These are phyloP conservation scores for Eustalomyia histrio DNA, from an alignment of 2,888 invertebrate species.

Conservation along the genomic window DNA sequence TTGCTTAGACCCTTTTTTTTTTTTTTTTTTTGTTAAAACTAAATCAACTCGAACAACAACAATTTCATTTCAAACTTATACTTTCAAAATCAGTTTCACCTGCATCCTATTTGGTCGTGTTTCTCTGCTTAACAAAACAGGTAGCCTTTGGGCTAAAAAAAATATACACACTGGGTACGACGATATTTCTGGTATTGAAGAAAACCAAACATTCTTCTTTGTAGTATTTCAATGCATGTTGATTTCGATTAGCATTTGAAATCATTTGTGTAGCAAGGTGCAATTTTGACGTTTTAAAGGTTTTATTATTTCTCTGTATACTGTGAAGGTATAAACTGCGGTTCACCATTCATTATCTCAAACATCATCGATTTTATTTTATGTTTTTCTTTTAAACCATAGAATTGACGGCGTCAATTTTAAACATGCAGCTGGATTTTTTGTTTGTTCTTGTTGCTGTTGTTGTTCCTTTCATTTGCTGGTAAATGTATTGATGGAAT, in stretches of 20 bases:
- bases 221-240: conserved; percentile 45
- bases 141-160: conserved; percentile 53
- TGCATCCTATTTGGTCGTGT: conserved; percentile 72
- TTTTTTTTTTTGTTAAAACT: neutral
- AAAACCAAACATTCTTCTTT: conserved; percentile 18
- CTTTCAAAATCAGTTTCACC: conserved; percentile 75
- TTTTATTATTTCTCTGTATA: conserved; percentile 34
- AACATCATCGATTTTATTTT: conserved; percentile 53
- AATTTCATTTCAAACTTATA: conserved; percentile 34
- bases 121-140: conserved; percentile 37
- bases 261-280: conserved; percentile 78
- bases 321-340: conserved; percentile 52
- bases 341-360: conserved; percentile 63
- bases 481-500: neutral
- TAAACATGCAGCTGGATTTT: conserved; percentile 53
- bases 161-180: neutral
- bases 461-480: neutral
- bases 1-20: neutral
- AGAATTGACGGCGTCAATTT: conserved; percentile 48
- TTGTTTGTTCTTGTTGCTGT: too few species aligned
- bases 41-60: conserved; percentile 39
- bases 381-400: conserved; percentile 36
- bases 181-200: conserved; percentile 19
- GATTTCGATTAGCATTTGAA: conserved; percentile 77
- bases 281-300: conserved; percentile 69